Conservation (phyloP, 2,888 invertebrate species). For the Celastrina argiolus region DNA sequence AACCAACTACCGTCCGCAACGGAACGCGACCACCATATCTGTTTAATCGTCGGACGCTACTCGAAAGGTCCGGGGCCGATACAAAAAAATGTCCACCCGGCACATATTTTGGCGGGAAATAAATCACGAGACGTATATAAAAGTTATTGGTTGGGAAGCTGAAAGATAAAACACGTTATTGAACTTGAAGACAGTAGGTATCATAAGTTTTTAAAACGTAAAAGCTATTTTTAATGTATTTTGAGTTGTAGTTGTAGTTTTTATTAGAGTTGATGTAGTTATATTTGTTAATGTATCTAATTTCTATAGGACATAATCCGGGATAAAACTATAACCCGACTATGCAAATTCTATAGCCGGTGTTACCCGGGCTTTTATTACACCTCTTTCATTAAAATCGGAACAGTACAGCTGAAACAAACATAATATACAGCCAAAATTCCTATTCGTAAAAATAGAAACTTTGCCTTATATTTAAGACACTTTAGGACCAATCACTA, state of each 20-base stretch:
- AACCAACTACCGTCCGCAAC: slow-evolving; percentile 69
- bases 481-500: not conserved
- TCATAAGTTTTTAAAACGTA: not conserved
- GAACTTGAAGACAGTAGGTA: not conserved
- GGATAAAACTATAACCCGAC: too few species aligned
- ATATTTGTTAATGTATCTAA: too few species aligned
- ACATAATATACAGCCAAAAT: too few species aligned
- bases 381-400: too few species aligned
- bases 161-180: not conserved
- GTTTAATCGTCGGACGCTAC: slow-evolving; percentile 72
- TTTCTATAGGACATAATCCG: too few species aligned
- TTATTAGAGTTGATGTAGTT: too few species aligned
- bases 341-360: too few species aligned
- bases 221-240: not conserved
- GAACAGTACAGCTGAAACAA: too few species aligned
- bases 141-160: slow-evolving; percentile 6
- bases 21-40: slow-evolving; percentile 68
- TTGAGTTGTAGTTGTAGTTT: too few species aligned
- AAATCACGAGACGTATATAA: slow-evolving; percentile 60
- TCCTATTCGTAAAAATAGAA: too few species aligned
- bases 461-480: not conserved
- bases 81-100: slow-evolving; percentile 53
- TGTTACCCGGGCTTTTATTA: too few species aligned
- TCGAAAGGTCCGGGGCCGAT: slow-evolving; percentile 67
- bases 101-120: slow-evolving; percentile 76